phyloP scores from a whole-genome alignment of 2,113 vertebrate species.

The Myotis lucifugus region DNA sequence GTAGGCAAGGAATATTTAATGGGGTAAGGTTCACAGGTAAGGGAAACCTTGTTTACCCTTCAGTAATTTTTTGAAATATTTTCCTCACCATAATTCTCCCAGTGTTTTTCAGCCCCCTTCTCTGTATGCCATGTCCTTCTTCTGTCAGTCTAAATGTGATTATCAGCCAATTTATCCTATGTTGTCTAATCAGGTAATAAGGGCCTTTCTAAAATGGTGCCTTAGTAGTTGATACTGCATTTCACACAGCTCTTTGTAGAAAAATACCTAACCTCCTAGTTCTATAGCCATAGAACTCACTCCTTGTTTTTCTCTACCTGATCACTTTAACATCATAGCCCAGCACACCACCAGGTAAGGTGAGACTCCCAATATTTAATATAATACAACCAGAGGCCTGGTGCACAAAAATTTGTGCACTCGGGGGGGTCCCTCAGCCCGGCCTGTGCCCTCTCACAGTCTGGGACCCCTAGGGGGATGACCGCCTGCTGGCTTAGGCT shows the following conservation, averaged over 20 bases:
- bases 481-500: too few relatives aligned
- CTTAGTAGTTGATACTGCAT: not conserved
- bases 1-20: not conserved
- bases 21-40: not conserved
- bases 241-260: not conserved
- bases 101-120: not conserved
- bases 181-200: not conserved
- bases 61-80: not conserved
- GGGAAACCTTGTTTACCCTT: not conserved
- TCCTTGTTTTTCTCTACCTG: not conserved
- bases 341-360: not conserved
- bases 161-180: not conserved
- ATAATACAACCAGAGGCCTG: not conserved
- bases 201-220: not conserved
- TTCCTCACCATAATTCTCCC: not conserved
- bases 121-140: not conserved
- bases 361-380: not conserved
- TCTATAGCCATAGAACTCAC: not conserved
- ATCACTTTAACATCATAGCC: not conserved
- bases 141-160: not conserved
- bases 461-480: too few relatives aligned
- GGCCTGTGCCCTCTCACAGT: too few relatives aligned
- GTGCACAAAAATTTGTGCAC: too few relatives aligned
- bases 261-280: not conserved
- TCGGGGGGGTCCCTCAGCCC: too few relatives aligned